Base-by-base conservation (phyloP, 1,140 invertebrate genomes). In the Zelostemma sp. region DNA sequence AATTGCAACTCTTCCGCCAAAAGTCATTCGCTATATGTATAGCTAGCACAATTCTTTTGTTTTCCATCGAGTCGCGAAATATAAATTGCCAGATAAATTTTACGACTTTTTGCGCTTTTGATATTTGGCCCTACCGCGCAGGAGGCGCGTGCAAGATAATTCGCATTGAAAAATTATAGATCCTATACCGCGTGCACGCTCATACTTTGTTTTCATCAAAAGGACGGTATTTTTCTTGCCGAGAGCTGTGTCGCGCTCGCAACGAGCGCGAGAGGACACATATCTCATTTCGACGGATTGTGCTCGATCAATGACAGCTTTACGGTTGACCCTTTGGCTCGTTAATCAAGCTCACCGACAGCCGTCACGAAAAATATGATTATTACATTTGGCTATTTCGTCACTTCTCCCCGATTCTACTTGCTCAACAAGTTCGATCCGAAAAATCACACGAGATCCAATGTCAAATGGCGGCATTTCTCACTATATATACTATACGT, bases 241-340 rank as follows among this genome's bases (percentile, higher is more conserved):
- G n/a, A n/a, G n/a, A n/a, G n/a, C 56, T 47, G 51, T 33, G 47
- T 33, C 35, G 43, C 14, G 55, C 50, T 59, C 54, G 45, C 55
- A 35, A 60, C 49, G 50, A 57, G 58, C 54, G 31, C 45, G 47
- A 64, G 56, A 64, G 40, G 61, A 69, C 67, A 60, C 60, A 59
- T 61, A 60, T 64, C 67, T 69, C 61, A 64, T 64, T 64, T 64
- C 51, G 67, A 64, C 60, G 60, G 60, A 69, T 70, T 53, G 68
- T 65, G 53, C 56, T 69, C 60, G 57, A 69, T 64, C 60, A 69
- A 69, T 69, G 61, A 64, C 50, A 63, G 56, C 3, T 25, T 4
- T 25, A 25, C 8, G 8, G 40, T 70, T 70, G 68, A 70, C 56
- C 68, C 53, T 45, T 12, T 5, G 6, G 61, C 61, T 70, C 68